Evolutionary conservation across 2,888 invertebrate genomes (phyloP), one percentile per base, ranked within the genome.

Genomic region (Trachelus iudaicus): DNA sequence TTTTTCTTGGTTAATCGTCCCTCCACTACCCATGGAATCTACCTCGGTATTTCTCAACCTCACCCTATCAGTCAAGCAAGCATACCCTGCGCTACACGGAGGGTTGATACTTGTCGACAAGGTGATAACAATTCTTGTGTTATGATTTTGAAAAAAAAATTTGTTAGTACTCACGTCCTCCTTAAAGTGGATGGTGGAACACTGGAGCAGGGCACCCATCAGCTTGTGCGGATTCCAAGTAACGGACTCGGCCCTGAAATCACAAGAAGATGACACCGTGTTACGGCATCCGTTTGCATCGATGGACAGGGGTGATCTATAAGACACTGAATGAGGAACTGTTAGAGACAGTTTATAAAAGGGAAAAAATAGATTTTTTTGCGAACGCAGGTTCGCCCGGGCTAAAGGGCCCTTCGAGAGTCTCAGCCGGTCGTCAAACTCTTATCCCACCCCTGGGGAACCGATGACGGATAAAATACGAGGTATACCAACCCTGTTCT

Each of bases 181-280:
- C 92, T 97, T 97, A 93, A 99, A 97, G 91, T 99, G 97, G 84
- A 99, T 97, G 4, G 98, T 98, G 79, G 98, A 99, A 92, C 99
- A 99, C 90, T 99, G 99, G 75, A 99, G 94, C 76, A 98, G 93
- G 1, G 98, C 97, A 0, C 99, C 99, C 98, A 99, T 98, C 91
- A 99, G 94, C 93, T 99, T 99, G 93, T 99, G 99, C 30, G 99
- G 99, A 93, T 99, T 99, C 99, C 99, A 99, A 73, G 99, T 98
- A 83, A 99, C 96, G 11, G 98, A 98, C 92, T 98, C 96, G 80
- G 97, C 98, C 89, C 98, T 98, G 94, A 12, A 93, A 93, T 82
- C 30, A 34, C 37, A 74, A 75, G 71, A 69, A 56, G 56, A 56
- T 56, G 56, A 23, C 56, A 9, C 56, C 56, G 56, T 56, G 9